Base-by-base conservation (phyloP, 2,888 invertebrate species). In the Nemotelus pantherinus region DNA sequence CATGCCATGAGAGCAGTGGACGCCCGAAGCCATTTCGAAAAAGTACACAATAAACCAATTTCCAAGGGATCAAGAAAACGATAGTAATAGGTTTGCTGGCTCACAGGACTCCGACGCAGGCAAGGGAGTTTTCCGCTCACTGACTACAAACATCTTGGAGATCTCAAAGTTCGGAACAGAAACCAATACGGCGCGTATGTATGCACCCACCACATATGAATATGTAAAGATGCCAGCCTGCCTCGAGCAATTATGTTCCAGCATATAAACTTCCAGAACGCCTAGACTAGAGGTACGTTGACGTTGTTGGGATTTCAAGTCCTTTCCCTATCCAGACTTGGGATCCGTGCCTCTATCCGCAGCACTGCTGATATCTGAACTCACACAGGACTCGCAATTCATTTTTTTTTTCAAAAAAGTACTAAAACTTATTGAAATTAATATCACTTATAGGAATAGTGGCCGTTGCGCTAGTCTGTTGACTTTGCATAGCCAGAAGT, bases 31-130 rank as follows among this genome's bases (percentile, higher is more conserved):
- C 77, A 77, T 77, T 79, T 77, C 74, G 67, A 67, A 78, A 79
- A 79, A 78, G 79, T 78, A 79, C 78, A 79, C 78, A 79, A 77
- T 79, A 78, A 79, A 79, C 77, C 78, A 79, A 79, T 79, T 79
- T 79, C 63, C 79, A 48, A 9, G 64, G 79, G 76, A 77, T 6
- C 58, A 9, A 47, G 63, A 50, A 39, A 43, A 50, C 43, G 41
- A 63, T 47, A 72, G 43, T 57, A 58, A 53, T 58, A 58, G 9
- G 25, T 44, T 60, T 25, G 47, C 5, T 43, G n/a, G 7, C 47
- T 48, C 6, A 47, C 43, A 3, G 55, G 53, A 64, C 10, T 53
- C 9, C 45, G 44, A 41, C 7, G 41, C 41, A 5, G 43, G 41
- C 6, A 64, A 48, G 9, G 44, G 57, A 53, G 70, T 41, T 44